A percentile compares a stretch with the other conserved stretches of the same genome.
phyloP scores from a whole-genome alignment of 1,140 invertebrate genomes.

The Cotesia vestalis region DNA sequence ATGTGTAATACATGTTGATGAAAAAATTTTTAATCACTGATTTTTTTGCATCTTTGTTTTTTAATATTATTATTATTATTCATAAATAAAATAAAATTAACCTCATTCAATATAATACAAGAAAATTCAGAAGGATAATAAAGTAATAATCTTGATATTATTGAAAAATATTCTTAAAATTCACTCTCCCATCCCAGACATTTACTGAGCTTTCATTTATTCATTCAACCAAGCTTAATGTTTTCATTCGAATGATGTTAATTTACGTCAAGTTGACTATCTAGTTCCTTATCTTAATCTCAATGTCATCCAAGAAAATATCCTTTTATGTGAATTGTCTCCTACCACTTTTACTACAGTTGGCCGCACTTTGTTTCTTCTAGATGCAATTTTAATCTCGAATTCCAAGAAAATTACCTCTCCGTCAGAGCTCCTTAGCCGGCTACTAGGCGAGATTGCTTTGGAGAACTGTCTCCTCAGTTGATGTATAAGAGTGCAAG shows the following conservation, averaged over 20 bases:
- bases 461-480: conserved; percentile 57
- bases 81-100: too few species aligned
- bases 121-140: too few species aligned
- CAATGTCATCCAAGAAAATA: conserved; percentile 18
- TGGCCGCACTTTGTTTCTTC: conserved; percentile 55
- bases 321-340: conserved; percentile 35
- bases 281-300: background rate
- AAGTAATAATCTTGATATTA: too few species aligned
- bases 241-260: conserved; percentile 22
- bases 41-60: too few species aligned
- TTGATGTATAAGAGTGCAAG: conserved; percentile 49
- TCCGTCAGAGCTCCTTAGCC: conserved; percentile 62
- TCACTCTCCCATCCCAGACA: background rate
- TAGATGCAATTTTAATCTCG: conserved; percentile 65
- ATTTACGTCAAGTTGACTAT: conserved; percentile 13
- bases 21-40: too few species aligned
- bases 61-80: too few species aligned
- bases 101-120: too few species aligned
- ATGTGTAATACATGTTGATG: too few species aligned
- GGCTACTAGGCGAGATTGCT: conserved; percentile 63
- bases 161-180: too few species aligned
- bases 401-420: conserved; percentile 66
- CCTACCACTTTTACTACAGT: conserved; percentile 33
- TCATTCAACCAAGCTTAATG: conserved; percentile 11
- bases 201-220: conserved; percentile 6